A percentile compares a stretch with the other conserved stretches of the same genome.
Conservation (phyloP, 2,888 invertebrate species). For the Litoditis marina region DNA sequence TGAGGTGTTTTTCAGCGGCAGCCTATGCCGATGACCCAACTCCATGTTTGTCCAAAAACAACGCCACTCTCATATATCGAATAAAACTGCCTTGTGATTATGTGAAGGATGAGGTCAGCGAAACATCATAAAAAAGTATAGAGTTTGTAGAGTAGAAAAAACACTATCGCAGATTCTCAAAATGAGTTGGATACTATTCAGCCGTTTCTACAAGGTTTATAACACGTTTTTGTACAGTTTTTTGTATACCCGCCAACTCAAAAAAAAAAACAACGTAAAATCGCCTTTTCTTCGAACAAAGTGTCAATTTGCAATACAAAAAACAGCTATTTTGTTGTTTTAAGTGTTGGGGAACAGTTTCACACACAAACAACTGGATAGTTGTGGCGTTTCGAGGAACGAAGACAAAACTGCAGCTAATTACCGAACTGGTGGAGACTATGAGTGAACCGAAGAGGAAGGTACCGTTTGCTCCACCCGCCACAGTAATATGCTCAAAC, state of each 20-base stretch:
- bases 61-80: conserved; percentile 33
- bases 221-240: no score
- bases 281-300: neutral
- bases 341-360: conserved; percentile 57
- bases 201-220: no score
- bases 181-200: no score
- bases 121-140: neutral
- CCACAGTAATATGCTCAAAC: no score
- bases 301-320: neutral
- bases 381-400: conserved; percentile 57
- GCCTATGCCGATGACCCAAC: conserved; percentile 52
- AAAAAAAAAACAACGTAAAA: neutral
- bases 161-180: no score
- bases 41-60: conserved; percentile 45
- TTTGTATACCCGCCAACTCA: no score
- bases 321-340: conserved; percentile 5
- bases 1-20: conserved; percentile 32
- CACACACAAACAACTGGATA: conserved; percentile 41
- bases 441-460: conserved; percentile 49
- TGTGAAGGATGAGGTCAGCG: conserved; percentile 45
- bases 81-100: conserved; percentile 48
- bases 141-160: no score
- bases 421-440: conserved; percentile 56
- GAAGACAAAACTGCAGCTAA: conserved; percentile 49
- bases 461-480: no score